phyloP scores from a whole-genome alignment of 2,888 invertebrate species.

The Hecatera dysodea region DNA sequence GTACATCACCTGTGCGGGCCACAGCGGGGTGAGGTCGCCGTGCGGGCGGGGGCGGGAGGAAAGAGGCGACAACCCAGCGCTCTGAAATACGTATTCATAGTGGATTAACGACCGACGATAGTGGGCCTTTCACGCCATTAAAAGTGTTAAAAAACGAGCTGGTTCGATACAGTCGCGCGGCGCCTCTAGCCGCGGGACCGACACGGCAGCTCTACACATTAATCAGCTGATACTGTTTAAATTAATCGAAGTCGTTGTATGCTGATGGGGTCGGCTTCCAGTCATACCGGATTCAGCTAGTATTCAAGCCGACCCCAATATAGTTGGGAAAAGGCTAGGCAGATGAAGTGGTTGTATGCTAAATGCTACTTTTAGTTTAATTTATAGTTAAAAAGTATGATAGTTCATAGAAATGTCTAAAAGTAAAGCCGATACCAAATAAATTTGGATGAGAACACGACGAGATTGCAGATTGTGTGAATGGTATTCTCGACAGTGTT shows the following conservation, averaged over 20 bases:
- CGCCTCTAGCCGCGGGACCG: conserved; percentile 33
- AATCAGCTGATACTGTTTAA: neutral
- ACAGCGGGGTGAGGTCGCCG: conserved; percentile 19
- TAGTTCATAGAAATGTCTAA: neutral
- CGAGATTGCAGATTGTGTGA: no score
- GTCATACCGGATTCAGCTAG: no score
- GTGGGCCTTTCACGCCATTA: conserved; percentile 82
- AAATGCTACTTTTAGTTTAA: no score
- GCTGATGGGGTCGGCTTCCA: no score
- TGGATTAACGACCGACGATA: conserved; percentile 82
- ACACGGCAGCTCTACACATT: neutral
- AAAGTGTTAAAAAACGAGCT: conserved; percentile 82
- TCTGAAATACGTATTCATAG: conserved; percentile 74
- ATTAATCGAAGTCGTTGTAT: no score
- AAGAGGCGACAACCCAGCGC: conserved; percentile 48
- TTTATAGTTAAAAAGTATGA: no score
- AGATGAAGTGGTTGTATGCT: no score
- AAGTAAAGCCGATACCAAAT: neutral
- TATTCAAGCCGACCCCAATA: no score
- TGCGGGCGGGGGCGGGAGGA: neutral
- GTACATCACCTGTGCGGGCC: conserved; percentile 52
- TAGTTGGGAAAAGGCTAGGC: no score
- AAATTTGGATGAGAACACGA: neutral
- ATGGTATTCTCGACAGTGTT: no score
- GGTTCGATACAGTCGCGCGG: conserved; percentile 64